phyloP scores from a whole-genome alignment of 92 coral and sea anemone species.

The Paramuricea clavata region DNA sequence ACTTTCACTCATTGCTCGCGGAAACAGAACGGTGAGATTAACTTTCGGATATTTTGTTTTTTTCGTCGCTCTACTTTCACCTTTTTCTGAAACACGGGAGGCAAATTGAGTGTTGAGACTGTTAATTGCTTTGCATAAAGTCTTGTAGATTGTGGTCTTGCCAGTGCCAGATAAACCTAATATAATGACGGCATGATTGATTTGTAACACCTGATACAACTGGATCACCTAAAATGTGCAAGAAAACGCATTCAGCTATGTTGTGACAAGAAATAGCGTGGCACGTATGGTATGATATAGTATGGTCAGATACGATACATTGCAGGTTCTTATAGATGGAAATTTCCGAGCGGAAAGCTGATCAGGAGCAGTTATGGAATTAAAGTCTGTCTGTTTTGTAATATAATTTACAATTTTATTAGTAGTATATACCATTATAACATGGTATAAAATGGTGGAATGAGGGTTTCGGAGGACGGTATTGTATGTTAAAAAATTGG shows the following conservation, averaged over 20 bases:
- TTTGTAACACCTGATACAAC: conserved; percentile 77
- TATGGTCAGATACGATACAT: background rate
- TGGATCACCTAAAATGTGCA: conserved; percentile 75
- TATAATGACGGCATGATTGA: conserved; percentile 78
- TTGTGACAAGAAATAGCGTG: no score
- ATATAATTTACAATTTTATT: no score
- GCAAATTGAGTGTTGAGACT: conserved; percentile 72
- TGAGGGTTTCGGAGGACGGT: background rate
- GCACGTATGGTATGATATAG: background rate
- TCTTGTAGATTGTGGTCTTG: conserved; percentile 80
- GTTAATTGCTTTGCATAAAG: conserved; percentile 80
- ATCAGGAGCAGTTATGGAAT: no score
- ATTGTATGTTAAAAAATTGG: background rate
- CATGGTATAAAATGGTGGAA: no score
- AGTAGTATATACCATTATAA: no score
- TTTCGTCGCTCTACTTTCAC: background rate
- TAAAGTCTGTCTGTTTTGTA: no score
- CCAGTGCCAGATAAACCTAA: conserved; percentile 94
- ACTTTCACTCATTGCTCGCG: conserved; percentile 80
- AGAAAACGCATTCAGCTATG: background rate
- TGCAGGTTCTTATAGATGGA: no score
- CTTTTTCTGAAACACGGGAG: background rate
- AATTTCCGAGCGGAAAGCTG: no score
- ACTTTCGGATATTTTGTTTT: conserved; percentile 76
- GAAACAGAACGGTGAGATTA: conserved; percentile 85